phyloP scores from a whole-genome alignment of 2,113 vertebrate genomes.

The Oreochromis spilurus region DNA sequence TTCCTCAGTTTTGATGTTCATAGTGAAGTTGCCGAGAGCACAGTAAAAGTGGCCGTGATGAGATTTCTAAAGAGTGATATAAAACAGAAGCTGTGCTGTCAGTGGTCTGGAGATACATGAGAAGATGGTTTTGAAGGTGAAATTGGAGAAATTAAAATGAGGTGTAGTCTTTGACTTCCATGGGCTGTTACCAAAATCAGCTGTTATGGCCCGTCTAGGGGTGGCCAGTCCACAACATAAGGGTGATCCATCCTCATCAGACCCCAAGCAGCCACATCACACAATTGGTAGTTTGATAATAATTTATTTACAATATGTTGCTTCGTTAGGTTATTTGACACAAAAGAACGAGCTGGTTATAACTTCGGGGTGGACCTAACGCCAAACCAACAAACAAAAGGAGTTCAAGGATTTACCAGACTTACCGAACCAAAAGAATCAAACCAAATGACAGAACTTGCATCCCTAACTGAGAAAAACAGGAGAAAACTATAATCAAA shows the following conservation, averaged over 20 bases:
- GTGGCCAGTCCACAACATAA: not conserved
- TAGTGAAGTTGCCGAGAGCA: not conserved
- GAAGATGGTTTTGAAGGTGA: not conserved
- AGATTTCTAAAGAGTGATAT: not conserved
- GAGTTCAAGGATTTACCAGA: not conserved
- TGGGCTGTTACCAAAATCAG: not conserved
- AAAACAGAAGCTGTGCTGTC: not conserved
- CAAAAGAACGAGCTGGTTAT: not conserved
- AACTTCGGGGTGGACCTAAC: not conserved
- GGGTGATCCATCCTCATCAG: not conserved
- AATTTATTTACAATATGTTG: not conserved
- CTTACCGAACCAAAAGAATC: not conserved
- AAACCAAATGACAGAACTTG: not conserved
- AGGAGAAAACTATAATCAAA: not conserved
- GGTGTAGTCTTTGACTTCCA: not conserved
- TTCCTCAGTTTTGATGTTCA: not conserved
- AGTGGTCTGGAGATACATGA: not conserved
- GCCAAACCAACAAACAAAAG: not conserved
- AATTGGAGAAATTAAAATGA: not conserved
- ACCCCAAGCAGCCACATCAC: not conserved
- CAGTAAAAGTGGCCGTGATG: not conserved
- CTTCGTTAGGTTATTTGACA: not conserved
- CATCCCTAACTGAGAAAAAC: not conserved
- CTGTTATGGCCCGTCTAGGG: not conserved
- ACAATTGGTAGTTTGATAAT: not conserved